Base-by-base conservation (phyloP, 2,113 vertebrate species). In the Columbina picui region DNA sequence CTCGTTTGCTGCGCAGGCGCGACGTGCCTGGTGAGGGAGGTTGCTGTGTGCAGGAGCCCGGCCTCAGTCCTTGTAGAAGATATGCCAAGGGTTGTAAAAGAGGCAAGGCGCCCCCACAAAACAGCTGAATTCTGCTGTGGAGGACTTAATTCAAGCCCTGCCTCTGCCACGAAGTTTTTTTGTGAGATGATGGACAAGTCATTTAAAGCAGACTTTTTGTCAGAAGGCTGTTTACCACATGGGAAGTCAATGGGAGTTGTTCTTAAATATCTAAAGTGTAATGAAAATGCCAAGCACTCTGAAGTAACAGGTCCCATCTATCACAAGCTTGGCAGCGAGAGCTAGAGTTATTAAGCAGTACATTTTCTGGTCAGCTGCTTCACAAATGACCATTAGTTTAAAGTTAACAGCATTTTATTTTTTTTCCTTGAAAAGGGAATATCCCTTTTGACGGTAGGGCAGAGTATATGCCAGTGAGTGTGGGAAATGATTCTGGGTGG, bases 241-340 rank as follows among this genome's bases (percentile, higher is more conserved):
- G 61, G 30, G 39, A 91, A 87, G 64, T 86, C 75, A 83, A 30
- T 52, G 38, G 39, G 38, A 64, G 84, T 90, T 82, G 49, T 89
- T 81, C 63, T 93, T 86, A 86, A 93, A 75, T 36, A 89, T 74
- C 63, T 88, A 14, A 75, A 77, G 64, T 84, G 26, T 52, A 78
- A 81, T 30, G 56, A 83, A 90, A 91, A 84, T 76, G 78, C 75
- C 56, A 89, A 59, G 43, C 45, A 16, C 63, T 84, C 36, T 88
- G 83, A 86, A 95, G 49, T 65, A 84, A 86, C 79, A 70, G 60
- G 68, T 83, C 41, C 59, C 26, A 63, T 73, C 1, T 16, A 85
- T 93, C 92, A 88, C 59, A 71, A 47, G 47, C 87, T 90, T 90
- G 90, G 87, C 87, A 93, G 38, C 23, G 68, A 78, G 52, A 92